These are phyloP conservation scores for Rhinichthys osculus DNA, from an alignment of 2,797 vertebrate species.

Conservation along the genomic window DNA sequence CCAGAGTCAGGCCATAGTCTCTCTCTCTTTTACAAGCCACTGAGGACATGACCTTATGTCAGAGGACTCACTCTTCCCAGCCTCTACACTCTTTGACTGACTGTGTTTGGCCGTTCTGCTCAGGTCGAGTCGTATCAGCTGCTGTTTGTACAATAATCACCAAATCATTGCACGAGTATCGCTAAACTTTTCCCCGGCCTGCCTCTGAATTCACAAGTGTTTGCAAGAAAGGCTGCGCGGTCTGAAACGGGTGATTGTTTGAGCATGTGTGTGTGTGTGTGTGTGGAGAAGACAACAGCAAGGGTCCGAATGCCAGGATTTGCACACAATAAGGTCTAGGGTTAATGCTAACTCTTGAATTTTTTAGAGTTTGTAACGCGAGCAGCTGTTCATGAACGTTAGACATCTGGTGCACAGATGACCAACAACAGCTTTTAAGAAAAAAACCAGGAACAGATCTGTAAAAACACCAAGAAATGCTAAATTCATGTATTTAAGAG, in stretches of 20 bases:
- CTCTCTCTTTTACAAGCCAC: slow-evolving; percentile 28
- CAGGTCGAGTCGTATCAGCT: slow-evolving; percentile 32
- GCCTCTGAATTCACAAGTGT: slow-evolving; percentile 30
- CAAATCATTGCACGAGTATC: slow-evolving; percentile 15
- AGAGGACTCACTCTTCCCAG: slow-evolving; percentile 40
- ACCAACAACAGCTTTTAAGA: slow-evolving; percentile 13
- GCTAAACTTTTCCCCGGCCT: slow-evolving; percentile 21
- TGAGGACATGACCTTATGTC: slow-evolving; percentile 36
- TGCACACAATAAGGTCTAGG: slow-evolving; percentile 1
- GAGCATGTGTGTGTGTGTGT: background rate
- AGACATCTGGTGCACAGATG: slow-evolving; percentile 40
- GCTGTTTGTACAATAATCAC: slow-evolving; percentile 25
- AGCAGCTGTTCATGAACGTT: slow-evolving; percentile 33
- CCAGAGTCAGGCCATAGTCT: slow-evolving; percentile 47
- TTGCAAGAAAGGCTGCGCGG: background rate
- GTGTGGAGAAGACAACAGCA: slow-evolving; percentile 52
- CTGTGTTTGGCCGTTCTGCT: slow-evolving; percentile 14
- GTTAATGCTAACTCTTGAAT: slow-evolving; percentile 36
- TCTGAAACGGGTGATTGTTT: slow-evolving; percentile 23
- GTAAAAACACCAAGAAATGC: background rate
- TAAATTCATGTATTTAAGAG: background rate
- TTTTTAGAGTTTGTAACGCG: slow-evolving; percentile 24
- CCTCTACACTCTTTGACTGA: slow-evolving; percentile 17
- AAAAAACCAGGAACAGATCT: background rate
- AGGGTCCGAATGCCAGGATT: slow-evolving; percentile 54